Evolutionary conservation across 2,888 invertebrate species (phyloP).

Genomic region (Lottia gigantea): DNA sequence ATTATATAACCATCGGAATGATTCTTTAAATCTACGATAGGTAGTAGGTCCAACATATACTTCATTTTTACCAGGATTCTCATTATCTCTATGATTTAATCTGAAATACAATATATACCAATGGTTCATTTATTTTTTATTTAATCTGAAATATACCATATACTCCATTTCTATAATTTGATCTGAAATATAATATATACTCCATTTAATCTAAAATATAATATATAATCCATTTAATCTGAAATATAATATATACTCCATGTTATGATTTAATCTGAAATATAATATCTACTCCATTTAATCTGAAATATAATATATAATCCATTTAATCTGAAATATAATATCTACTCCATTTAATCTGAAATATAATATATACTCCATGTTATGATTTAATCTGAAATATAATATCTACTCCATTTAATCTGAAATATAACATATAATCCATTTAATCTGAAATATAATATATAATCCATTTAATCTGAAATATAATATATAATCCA

Average conservation of each 20-base stretch:
- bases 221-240: no score
- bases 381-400: slow-evolving; percentile 56
- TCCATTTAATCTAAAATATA: background rate
- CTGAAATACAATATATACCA: slow-evolving; percentile 35
- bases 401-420: background rate
- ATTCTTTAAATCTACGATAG: slow-evolving; percentile 64
- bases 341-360: no score
- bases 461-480: background rate
- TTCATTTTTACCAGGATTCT: slow-evolving; percentile 55
- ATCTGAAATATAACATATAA: background rate
- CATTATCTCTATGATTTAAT: slow-evolving; percentile 47
- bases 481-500: background rate
- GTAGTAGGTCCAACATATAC: slow-evolving; percentile 66
- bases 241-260: no score
- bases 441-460: no score
- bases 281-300: background rate
- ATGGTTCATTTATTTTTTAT: no score
- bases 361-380: slow-evolving; percentile 55
- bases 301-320: background rate
- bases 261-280: no score
- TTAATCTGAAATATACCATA: background rate
- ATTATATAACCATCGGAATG: slow-evolving; percentile 61
- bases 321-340: no score
- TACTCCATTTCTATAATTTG: background rate
- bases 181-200: background rate